Conservation (phyloP, 2,888 invertebrate genomes). For the Cantharis nigra region DNA sequence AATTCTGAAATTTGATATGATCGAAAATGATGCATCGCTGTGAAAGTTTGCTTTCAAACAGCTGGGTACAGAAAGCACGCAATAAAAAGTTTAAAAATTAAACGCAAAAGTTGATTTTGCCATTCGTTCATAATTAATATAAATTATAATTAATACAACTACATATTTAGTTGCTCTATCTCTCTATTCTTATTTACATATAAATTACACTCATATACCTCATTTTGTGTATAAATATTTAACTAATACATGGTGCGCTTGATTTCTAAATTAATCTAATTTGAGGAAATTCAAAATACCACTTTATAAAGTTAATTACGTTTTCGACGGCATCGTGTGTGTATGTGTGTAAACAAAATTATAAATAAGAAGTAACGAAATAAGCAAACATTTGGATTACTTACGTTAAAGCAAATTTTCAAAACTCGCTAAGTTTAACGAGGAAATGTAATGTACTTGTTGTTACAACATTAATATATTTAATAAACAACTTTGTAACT, state of each 20-base stretch:
- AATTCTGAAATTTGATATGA: constrained; percentile 9
- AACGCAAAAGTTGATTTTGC: not conserved
- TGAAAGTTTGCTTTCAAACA: constrained; percentile 7
- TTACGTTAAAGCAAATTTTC: not conserved
- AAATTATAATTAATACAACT: not conserved
- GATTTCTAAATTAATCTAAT: not conserved
- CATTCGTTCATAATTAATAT: not conserved
- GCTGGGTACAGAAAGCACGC: constrained; percentile 1
- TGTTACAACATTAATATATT: not conserved
- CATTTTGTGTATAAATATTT: not conserved
- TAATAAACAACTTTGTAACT: not conserved
- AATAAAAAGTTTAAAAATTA: constrained; percentile 1
- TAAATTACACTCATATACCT: not conserved
- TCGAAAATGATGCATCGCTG: constrained; percentile 21
- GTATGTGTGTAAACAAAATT: not conserved
- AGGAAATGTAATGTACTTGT: not conserved
- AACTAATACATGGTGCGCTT: not conserved
- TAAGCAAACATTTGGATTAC: not conserved
- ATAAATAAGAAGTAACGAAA: not conserved
- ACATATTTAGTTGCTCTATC: not conserved
- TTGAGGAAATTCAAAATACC: not conserved
- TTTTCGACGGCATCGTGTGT: not conserved
- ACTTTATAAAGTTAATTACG: not conserved
- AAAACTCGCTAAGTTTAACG: not conserved
- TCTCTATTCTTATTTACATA: not conserved